Evolutionary conservation across 2,797 vertebrate genomes (phyloP).

Genomic region (Urosaurus nigricauda): DNA sequence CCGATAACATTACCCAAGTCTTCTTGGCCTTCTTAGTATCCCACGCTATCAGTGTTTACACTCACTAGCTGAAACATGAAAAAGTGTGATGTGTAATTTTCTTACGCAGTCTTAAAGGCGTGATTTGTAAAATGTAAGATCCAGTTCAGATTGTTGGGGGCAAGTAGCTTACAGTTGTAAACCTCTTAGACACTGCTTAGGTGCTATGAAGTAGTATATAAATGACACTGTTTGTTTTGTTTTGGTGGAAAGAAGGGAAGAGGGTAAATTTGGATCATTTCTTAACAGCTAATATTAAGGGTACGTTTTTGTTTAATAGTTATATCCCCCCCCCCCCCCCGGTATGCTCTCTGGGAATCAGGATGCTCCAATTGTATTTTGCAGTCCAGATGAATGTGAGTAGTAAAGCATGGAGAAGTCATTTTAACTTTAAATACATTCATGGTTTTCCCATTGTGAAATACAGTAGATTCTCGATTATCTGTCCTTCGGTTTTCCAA

Average conservation of each 20-base stretch:
- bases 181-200: no score
- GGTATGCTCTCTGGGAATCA: no score
- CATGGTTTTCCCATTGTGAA: not conserved
- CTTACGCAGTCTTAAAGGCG: constrained; percentile 21
- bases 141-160: no score
- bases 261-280: not conserved
- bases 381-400: not conserved
- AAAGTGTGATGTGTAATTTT: not conserved
- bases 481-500: no score
- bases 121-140: constrained; percentile 18
- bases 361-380: not conserved
- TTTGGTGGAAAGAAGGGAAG: constrained; percentile 28
- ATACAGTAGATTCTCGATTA: no score
- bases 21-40: not conserved
- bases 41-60: not conserved
- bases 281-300: no score
- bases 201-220: no score
- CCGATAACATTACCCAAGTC: not conserved
- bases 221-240: no score
- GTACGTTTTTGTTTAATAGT: no score
- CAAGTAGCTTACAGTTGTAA: no score
- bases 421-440: not conserved
- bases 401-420: not conserved
- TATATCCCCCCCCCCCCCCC: no score
- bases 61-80: constrained; percentile 34